phyloP scores from a whole-genome alignment of 1,140 invertebrate species.

The Tribolium madens region DNA sequence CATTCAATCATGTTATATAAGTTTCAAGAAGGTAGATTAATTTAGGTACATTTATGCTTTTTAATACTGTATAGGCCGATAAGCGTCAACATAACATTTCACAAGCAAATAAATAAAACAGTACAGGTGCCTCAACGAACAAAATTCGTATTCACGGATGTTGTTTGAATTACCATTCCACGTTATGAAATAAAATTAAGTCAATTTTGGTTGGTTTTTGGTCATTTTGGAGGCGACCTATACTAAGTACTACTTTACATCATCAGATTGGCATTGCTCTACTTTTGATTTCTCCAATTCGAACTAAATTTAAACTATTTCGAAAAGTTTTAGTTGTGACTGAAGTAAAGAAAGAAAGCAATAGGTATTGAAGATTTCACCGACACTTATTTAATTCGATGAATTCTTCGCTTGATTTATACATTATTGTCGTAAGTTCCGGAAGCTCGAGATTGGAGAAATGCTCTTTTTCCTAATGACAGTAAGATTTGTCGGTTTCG shows the following conservation, averaged over 20 bases:
- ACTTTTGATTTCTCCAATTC: constrained; percentile 17
- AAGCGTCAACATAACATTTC: constrained; percentile 29
- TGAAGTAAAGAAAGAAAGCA: constrained; percentile 18
- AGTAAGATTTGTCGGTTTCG: constrained; percentile 66
- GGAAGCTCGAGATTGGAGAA: constrained; percentile 40
- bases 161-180: background rate
- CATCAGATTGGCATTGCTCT: constrained; percentile 5
- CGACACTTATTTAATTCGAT: constrained; percentile 22
- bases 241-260: background rate
- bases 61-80: constrained; percentile 42
- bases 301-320: background rate
- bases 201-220: background rate
- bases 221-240: background rate
- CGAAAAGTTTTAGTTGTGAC: constrained; percentile 11
- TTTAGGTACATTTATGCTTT: constrained; percentile 41
- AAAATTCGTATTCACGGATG: background rate
- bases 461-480: constrained; percentile 66
- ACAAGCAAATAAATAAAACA: constrained; percentile 18
- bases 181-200: background rate
- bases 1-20: constrained; percentile 31
- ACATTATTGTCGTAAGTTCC: constrained; percentile 39
- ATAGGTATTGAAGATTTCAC: constrained; percentile 22
- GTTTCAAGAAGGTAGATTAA: constrained; percentile 32
- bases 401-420: constrained; percentile 26
- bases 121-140: background rate